These are phyloP conservation scores for Macaria liturata DNA, from an alignment of 2,888 invertebrate species.

Conservation along the genomic window DNA sequence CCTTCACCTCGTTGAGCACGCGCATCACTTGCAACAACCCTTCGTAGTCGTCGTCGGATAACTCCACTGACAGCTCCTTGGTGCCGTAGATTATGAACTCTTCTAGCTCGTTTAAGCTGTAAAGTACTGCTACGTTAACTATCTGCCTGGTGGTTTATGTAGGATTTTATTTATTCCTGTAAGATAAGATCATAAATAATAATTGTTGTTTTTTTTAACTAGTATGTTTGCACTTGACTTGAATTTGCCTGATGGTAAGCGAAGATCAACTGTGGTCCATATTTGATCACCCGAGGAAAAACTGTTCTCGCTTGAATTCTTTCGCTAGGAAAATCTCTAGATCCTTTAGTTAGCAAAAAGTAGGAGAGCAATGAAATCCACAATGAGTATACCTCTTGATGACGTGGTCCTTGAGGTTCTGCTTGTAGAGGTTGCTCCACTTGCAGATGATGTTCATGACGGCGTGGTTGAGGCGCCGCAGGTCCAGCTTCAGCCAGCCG, in stretches of 20 bases:
- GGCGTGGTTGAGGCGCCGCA: conserved; percentile 90
- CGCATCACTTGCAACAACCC: conserved; percentile 92
- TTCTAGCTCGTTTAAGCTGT: conserved; percentile 89
- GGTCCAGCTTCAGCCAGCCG: conserved; percentile 91
- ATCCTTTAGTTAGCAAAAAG: background rate
- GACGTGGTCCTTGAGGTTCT: conserved; percentile 92
- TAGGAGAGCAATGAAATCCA: no score
- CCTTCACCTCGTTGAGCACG: conserved; percentile 91
- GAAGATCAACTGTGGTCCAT: no score
- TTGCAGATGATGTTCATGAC: conserved; percentile 92
- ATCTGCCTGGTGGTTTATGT: no score
- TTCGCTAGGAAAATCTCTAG: background rate
- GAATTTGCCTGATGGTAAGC: no score
- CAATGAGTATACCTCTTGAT: conserved; percentile 81
- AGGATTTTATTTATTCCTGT: no score
- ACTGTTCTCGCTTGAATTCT: no score
- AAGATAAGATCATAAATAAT: no score
- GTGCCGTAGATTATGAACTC: conserved; percentile 90
- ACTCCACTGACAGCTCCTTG: conserved; percentile 86
- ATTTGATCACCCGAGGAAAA: no score
- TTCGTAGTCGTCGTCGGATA: conserved; percentile 93
- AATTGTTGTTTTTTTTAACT: no score
- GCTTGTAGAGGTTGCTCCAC: conserved; percentile 95
- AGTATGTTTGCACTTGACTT: no score
- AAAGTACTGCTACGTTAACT: no score